These are phyloP conservation scores for Tyto alba DNA, from an alignment of 2,113 vertebrate species.

Conservation along the genomic window DNA sequence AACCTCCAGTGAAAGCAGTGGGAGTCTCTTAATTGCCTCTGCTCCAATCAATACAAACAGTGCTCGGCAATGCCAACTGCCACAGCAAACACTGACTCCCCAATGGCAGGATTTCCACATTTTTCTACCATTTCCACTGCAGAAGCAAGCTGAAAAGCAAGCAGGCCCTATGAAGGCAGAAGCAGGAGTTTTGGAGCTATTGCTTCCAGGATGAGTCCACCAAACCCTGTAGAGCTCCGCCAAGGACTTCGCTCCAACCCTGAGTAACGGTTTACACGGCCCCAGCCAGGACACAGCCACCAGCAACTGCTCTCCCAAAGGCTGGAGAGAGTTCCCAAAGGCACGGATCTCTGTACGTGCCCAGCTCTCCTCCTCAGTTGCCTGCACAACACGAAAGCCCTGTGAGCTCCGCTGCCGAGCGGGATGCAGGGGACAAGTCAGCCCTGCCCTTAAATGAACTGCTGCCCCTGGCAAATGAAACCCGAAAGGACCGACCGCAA, in stretches of 20 bases:
- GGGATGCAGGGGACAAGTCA: neutral
- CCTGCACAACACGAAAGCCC: neutral
- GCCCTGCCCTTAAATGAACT: neutral
- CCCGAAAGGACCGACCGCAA: neutral
- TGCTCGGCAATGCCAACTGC: neutral
- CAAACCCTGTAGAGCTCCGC: neutral
- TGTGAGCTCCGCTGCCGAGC: neutral
- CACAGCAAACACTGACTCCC: neutral
- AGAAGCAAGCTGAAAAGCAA: neutral
- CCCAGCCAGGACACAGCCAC: neutral
- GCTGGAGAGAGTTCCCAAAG: neutral
- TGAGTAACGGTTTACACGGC: neutral
- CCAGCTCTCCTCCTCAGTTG: neutral
- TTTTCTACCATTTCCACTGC: neutral
- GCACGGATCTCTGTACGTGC: accelerated
- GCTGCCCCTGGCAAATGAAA: accelerated
- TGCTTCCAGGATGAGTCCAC: neutral
- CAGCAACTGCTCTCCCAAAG: neutral
- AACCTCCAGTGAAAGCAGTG: slow-evolving; percentile 27
- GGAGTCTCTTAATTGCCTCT: slow-evolving; percentile 40
- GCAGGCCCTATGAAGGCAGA: accelerated
- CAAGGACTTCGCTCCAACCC: neutral
- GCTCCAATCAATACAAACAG: slow-evolving; percentile 43
- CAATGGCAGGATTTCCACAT: accelerated
- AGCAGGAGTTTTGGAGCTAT: neutral